These are phyloP conservation scores for Chaetorhynchus papuensis DNA, from an alignment of 2,113 vertebrate genomes.

Conservation along the genomic window DNA sequence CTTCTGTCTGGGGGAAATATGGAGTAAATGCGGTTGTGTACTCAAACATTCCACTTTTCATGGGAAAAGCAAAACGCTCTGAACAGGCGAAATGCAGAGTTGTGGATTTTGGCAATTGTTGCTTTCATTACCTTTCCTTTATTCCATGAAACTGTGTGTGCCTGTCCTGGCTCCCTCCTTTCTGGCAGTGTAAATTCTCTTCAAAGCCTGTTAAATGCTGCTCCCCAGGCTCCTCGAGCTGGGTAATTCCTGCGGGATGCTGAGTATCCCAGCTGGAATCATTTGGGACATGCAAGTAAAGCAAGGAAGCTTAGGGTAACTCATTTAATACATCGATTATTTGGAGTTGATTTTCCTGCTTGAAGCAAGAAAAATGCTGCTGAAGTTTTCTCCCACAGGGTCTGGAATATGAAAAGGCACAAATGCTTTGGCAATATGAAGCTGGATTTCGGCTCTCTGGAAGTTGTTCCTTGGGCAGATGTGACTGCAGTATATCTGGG, in stretches of 20 bases:
- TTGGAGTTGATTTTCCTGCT: not conserved
- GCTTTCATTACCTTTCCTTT: not conserved
- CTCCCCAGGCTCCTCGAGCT: not conserved
- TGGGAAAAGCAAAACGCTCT: not conserved
- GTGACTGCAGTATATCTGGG: fast-evolving
- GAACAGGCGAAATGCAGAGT: not conserved
- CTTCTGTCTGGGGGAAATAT: not conserved
- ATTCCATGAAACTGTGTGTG: not conserved
- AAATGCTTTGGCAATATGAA: not conserved
- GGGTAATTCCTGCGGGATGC: not conserved
- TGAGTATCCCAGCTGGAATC: not conserved
- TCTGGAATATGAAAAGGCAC: not conserved
- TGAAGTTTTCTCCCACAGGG: not conserved
- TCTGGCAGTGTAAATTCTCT: not conserved
- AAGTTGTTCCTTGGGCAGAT: not conserved
- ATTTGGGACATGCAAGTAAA: not conserved
- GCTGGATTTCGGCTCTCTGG: not conserved
- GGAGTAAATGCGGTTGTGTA: not conserved
- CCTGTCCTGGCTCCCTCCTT: not conserved
- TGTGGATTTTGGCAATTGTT: not conserved
- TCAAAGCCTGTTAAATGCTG: not conserved
- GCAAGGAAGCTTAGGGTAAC: not conserved
- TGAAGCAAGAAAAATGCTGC: not conserved
- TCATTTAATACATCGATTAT: not conserved
- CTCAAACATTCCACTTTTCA: constrained; percentile 52